These are phyloP conservation scores for Calliopsis andreniformis DNA, from an alignment of 1,140 invertebrate species.

Conservation along the genomic window DNA sequence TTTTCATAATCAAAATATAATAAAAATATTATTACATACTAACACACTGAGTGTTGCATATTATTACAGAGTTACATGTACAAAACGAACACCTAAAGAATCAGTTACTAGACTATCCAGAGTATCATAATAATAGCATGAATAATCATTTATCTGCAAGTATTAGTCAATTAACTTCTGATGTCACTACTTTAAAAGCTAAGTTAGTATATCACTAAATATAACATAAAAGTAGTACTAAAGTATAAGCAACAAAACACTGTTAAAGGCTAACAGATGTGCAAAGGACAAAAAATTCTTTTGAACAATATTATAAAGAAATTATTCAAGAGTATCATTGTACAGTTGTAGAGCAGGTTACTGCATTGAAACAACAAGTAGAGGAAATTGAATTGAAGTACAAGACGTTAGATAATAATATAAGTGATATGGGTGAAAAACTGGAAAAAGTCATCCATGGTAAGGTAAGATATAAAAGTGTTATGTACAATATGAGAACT, in stretches of 20 bases:
- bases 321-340: slow-evolving; percentile 62
- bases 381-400: slow-evolving; percentile 57
- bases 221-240: slow-evolving; percentile 4
- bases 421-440: slow-evolving; percentile 47
- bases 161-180: slow-evolving; percentile 60
- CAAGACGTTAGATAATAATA: slow-evolving; percentile 44
- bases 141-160: slow-evolving; percentile 46
- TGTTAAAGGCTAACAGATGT: slow-evolving; percentile 61
- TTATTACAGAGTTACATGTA: slow-evolving; percentile 59
- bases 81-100: slow-evolving; percentile 65
- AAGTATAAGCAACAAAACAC: not conserved
- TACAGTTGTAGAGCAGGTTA: slow-evolving; percentile 56
- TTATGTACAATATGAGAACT: slow-evolving; percentile 7
- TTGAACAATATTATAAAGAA: slow-evolving; percentile 60
- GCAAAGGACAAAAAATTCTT: slow-evolving; percentile 57
- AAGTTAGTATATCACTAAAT: slow-evolving; percentile 60
- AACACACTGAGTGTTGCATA: slow-evolving; percentile 48
- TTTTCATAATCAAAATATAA: slow-evolving; percentile 27
- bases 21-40: slow-evolving; percentile 44
- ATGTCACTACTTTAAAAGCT: slow-evolving; percentile 63
- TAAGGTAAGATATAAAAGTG: slow-evolving; percentile 51
- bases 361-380: slow-evolving; percentile 62
- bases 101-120: slow-evolving; percentile 52
- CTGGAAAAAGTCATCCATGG: slow-evolving; percentile 57
- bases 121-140: slow-evolving; percentile 27